Base-by-base conservation (phyloP, 2,888 invertebrate species). In the Rapana venosa region DNA sequence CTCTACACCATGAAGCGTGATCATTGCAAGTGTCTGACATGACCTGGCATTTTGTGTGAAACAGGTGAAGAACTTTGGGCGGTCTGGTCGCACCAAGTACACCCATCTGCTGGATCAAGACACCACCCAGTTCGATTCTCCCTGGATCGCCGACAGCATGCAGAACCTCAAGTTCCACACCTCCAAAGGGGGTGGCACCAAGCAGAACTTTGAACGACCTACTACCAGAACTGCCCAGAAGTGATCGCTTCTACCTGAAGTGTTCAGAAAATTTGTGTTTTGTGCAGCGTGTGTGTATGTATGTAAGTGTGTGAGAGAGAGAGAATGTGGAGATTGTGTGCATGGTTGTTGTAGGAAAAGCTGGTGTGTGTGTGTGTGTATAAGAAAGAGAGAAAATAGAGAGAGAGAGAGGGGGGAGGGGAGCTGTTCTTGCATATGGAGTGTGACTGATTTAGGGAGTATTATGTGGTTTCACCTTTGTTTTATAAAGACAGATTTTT, bases 51-150 rank as follows among this genome's bases (percentile, higher is more conserved):
- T 61, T 15, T 61, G 22, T 61, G 61, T 61, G 61, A 61, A 61
- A 84, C 95, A 97, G 97, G 99, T 99, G 83, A 99, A 99, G 97
- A 99, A 99, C 97, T 99, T 99, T 96, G 99, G 99, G 22, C 97
- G 99, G 2, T 99, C 99, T 88, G 99, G 99, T 11, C 97, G 99
- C 88, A 99, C 99, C 0, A 99, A 99, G 95, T 99, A 99, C 96
- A 99, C 99, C 0, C 99, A 99, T 96, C 97, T 99, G 95, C 99
- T 99, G 0, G 99, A 99, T 96, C 99, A 99, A 96, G 99, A 99
- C 95, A 99, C 99, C 0, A 99, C 99, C 0, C 98, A 98, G 95
- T 99, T 99, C 94, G 99, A 99, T 95, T 99, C 99, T 0, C 98
- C 99, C 0, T 99, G 99, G 99, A 98, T 98, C 91, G 98, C 98